Base-by-base conservation (phyloP, 2,888 invertebrate species). In the Apantesis nais region DNA sequence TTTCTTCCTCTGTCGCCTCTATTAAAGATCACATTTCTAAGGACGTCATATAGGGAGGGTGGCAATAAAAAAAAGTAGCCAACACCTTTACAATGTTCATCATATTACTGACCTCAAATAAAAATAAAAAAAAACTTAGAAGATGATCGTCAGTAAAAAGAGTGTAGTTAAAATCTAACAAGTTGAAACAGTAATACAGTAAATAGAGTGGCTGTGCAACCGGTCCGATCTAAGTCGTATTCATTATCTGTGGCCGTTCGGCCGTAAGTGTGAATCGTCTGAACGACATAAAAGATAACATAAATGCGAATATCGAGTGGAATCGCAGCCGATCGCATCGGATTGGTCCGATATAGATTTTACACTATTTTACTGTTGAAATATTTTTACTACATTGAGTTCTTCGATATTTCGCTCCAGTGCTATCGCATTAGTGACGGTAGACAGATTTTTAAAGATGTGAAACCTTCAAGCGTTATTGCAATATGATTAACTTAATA, bases 281-380 rank as follows among this genome's bases (percentile, higher is more conserved):
- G 77, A 78, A 80, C 76, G 72, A 77, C 74, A 83, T 81, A 84
- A 81, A 81, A 79, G 58, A 75, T 73, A 60, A 71, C 73, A 74
- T 75, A 73, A 79, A 83, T 82, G 77, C 76, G 80, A 76, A 77
- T 80, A 83, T 82, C 82, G 82, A 66, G 63, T 72, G 63, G 79
- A 78, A 78, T 80, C 78, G 78, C 67, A 72, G 71, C 66, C 78
- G 77, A 79, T 83, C 82, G 79, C 78, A 65, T 74, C 74, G 79
- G 80, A 80, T 73, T 80, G 74, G 80, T 83, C 78, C 80, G 80
- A 83, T 85, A 81, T 86, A 72, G 81, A 82, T 79, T 85, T 84
- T 81, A 83, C 83, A 86, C 81, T 81, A 82, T 81, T 83, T 77
- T 77, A 67, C 73, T 66, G 41, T 68, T 76, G 72, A 78, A 81